Base-by-base conservation (phyloP, 2,113 vertebrate species). In the Ciconia stormi region DNA sequence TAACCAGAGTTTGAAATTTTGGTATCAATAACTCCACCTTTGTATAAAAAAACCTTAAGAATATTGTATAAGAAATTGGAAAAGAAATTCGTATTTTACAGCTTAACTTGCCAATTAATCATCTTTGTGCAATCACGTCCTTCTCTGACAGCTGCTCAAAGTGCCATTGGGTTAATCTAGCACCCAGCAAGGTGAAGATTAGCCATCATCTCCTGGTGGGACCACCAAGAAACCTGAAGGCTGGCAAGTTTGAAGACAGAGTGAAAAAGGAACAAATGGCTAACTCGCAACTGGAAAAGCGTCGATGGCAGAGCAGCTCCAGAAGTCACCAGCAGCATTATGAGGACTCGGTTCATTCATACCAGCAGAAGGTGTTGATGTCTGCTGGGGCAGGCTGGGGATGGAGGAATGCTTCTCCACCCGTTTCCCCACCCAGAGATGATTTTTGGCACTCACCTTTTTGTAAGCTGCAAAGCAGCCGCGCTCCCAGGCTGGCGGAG, bases 311-410 rank as follows among this genome's bases (percentile, higher is more conserved):
- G 38, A 40, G 46, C 56, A 49, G 63, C 63, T 21, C 46, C 42
- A 38, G 65, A 18, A 42, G 13, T 23, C 42, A 13, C 11, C 36
- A 23, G 22, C 42, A 56, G 65, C 49, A 2, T 17, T 9, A 40
- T 0, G 7, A 34, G 58, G 50, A 13, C 9, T 1, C 1, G 6
- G 42, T 27, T 32, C 20, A 4, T 16, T n/a, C 42, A 6, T 18
- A 10, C 52, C 36, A 19, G 52, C 32, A 27, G 32, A 36, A 89
- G 69, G 44, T 22, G 32, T 4, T 36, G 69, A 4, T 32, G 50
- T 10, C 52, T 65, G 42, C 44, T 18, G 59, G 49, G 27, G 50
- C 20, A 67, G 78, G 50, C 13, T 29, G 50, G 52, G 40, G 55
- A 12, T 8, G 23, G 29, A 49, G 38, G 14, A 36, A 49, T 10